Evolutionary conservation across 2,113 vertebrate species (phyloP), one percentile per base, ranked within the genome.

Genomic region (Kryptolebias marmoratus): DNA sequence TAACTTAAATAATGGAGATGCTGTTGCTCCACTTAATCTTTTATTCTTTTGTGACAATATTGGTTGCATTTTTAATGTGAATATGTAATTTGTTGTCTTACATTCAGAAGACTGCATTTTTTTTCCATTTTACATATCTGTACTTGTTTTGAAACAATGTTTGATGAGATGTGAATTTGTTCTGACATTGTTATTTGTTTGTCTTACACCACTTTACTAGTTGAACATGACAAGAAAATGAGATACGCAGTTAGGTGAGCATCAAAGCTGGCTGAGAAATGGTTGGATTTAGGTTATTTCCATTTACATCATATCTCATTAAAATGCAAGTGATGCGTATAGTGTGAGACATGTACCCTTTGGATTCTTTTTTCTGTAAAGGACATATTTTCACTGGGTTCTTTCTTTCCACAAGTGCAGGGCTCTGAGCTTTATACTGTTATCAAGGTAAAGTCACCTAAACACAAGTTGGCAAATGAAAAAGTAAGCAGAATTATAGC

Each of bases 301-400:
- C 16, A 56, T 72, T 50, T 28, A 18, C 69, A 66, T 80, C 47
- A 30, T 50, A 12, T 75, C 28, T 53, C 63, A 64, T 69, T 47
- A 56, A 48, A 53, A 12, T 56, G 57, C 42, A 58, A 52, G 53
- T 16, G 44, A n/a, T 53, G 27, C 11, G 56, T 9, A 54, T 4
- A 32, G 8, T 44, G 12, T 12, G 36, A 47, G 13, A 18, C 52
- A 61, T 31, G 10, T 11, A 61, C 22, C 44, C 58, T 68, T 56
- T 22, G 62, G 27, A 42, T 28, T 53, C 3, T 45, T 0, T 58
- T 52, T 55, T 57, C 4, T 12, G 6, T 57, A 30, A 36, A 50
- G 15, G 16, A 54, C 55, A 47, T 28, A 39, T 61, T 56, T 65
- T 65, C 54, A 56, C 28, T 61, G 59, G 31, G 22, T 58, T n/a